These are phyloP conservation scores for Borostomias antarcticus DNA, from an alignment of 2,797 vertebrate genomes.

Conservation along the genomic window DNA sequence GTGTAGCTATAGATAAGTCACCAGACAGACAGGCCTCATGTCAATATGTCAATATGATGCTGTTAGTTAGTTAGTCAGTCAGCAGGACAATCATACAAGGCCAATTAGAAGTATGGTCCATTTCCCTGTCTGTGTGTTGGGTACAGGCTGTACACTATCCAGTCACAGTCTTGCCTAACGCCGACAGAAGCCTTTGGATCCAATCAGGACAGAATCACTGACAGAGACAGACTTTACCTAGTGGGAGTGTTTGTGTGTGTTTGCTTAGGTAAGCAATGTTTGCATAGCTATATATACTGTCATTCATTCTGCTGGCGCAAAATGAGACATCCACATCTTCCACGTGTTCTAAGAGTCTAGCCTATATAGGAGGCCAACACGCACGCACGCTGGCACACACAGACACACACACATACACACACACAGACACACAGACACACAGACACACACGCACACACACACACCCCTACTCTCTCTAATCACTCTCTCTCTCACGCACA, in stretches of 20 bases:
- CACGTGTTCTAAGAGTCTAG: neutral
- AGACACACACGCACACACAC: neutral
- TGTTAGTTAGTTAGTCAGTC: no score
- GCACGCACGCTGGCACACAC: neutral
- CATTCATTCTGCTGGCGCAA: neutral
- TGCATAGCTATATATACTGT: neutral
- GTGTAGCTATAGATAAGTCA: no score
- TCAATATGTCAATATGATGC: no score
- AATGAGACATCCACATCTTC: neutral
- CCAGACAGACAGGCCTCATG: no score
- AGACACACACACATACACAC: neutral
- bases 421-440: neutral
- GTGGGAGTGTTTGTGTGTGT: neutral
- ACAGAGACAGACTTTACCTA: neutral
- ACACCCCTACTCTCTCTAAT: neutral
- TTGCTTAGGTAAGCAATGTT: neutral
- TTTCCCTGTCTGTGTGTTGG: no score
- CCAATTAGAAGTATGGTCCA: no score
- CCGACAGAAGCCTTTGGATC: conserved; percentile 21
- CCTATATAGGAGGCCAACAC: neutral
- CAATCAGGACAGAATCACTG: conserved; percentile 15
- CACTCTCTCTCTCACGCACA: neutral
- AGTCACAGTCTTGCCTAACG: conserved; percentile 28
- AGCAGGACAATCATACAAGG: no score
- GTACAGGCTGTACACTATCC: neutral